Base-by-base conservation (phyloP, 2,113 vertebrate genomes). In the Amblyornis subalaris region DNA sequence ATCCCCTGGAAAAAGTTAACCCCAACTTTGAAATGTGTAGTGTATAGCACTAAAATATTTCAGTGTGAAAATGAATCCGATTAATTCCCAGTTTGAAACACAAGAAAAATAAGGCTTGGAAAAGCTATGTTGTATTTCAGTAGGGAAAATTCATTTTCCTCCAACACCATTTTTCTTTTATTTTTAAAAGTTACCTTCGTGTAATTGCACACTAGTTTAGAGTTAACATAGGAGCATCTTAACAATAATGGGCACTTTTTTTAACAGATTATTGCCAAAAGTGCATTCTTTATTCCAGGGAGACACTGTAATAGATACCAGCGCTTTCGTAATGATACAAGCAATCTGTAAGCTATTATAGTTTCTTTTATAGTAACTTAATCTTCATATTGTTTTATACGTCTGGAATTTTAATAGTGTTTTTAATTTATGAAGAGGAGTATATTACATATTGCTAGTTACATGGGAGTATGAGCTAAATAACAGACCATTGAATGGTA, bases 331-430 rank as follows among this genome's bases (percentile, higher is more conserved):
- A 98, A 98, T 98, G 97, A 98, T 97, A 95, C 85, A 97, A 97
- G 97, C 97, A 98, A 98, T 98, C 97, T 98, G 97, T 97, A 98
- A 98, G 97, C 97, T 96, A 98, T 98, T 98, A 98, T 47, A 94
- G 91, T 97, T 98, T 97, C 96, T 97, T 98, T 97, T 97, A 96
- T 97, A 98, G 97, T 97, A 98, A 97, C 95, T 97, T 97, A 96
- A 98, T 97, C 97, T 98, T 98, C 96, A 97, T 97, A 97, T 97
- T 98, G 97, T 97, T 97, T 97, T 97, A 83, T 97, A 98, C 14
- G 96, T 97, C 94, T 98, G 66, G 97, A 98, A 98, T 98, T 97
- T 98, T 98, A 98, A 98, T 98, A 95, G 88, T 94, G 87, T 97
- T 98, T 97, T 98, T 97, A 97, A 98, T 98, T 98, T 98, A 93